Percentiles rank a stretch among this genome's conserved stretches.
phyloP scores from a whole-genome alignment of 2,113 vertebrate species.

The Tragelaphus strepsiceros region DNA sequence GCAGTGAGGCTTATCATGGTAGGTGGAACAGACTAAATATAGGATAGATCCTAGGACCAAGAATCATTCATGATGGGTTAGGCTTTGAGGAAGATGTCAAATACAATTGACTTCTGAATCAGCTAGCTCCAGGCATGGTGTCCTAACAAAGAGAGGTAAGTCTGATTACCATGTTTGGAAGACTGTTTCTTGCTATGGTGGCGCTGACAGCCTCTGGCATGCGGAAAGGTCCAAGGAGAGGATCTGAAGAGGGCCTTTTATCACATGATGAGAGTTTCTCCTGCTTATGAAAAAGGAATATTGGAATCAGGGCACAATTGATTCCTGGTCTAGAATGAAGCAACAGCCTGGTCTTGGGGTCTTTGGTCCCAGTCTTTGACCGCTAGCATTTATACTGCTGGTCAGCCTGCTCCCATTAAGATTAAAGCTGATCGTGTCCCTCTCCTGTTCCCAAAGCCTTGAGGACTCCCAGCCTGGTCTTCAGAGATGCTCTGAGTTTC shows the following conservation, averaged over 20 bases:
- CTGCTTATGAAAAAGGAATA: slow-evolving; percentile 49
- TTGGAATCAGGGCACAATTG: background rate
- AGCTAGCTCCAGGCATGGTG: fast-evolving
- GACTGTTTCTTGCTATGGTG: slow-evolving; percentile 23
- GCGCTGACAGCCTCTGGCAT: fast-evolving
- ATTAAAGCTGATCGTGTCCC: too few relatives aligned
- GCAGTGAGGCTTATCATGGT: background rate
- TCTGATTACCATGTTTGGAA: slow-evolving; percentile 70
- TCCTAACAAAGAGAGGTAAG: background rate
- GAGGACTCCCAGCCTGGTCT: background rate
- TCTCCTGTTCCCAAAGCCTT: background rate
- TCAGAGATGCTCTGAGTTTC: background rate
- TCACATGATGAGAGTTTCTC: slow-evolving; percentile 25
- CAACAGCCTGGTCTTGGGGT: fast-evolving
- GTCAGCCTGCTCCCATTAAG: background rate
- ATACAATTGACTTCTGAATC: background rate
- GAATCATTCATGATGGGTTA: background rate
- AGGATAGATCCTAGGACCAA: background rate
- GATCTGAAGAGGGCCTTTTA: slow-evolving; percentile 72
- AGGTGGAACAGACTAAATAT: background rate
- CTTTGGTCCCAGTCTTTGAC: background rate
- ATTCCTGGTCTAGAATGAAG: background rate
- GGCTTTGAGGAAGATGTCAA: background rate
- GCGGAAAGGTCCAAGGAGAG: background rate
- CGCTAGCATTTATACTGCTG: background rate